These are phyloP conservation scores for Drosophila miranda DNA, from an alignment of 1,140 invertebrate species.

Conservation along the genomic window DNA sequence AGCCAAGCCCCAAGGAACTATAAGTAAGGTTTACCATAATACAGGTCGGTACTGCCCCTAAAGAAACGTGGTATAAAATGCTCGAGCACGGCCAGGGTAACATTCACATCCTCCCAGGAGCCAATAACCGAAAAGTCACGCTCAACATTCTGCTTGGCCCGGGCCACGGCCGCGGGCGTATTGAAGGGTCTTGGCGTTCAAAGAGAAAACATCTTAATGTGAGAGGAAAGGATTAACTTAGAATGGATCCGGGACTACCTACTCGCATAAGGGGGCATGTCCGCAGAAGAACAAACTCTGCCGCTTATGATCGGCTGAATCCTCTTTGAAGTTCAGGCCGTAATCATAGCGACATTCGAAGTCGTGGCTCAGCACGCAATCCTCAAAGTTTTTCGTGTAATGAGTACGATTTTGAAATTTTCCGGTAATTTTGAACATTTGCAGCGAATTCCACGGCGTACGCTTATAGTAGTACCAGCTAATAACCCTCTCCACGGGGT, in stretches of 20 bases:
- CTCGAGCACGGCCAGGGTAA: constrained; percentile 90
- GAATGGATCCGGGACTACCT: constrained; percentile 25
- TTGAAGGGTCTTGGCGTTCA: constrained; percentile 88
- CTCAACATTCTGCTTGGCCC: constrained; percentile 91
- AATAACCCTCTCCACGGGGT: constrained; percentile 93
- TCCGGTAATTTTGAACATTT: constrained; percentile 85
- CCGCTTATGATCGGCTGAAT: constrained; percentile 88
- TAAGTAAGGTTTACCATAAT: constrained; percentile 86
- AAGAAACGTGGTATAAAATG: constrained; percentile 92
- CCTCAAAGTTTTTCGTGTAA: constrained; percentile 93
- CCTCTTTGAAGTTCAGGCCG: constrained; percentile 89
- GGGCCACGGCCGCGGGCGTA: constrained; percentile 89
- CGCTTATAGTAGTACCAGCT: constrained; percentile 92
- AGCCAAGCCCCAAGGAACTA: too few species aligned
- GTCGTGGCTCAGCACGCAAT: constrained; percentile 90
- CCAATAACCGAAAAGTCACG: constrained; percentile 93
- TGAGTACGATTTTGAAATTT: constrained; percentile 90
- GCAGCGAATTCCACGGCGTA: constrained; percentile 87
- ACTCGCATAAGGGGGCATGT: constrained; percentile 91
- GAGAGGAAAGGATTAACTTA: neutral
- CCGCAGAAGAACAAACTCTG: constrained; percentile 93
- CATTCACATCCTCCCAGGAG: constrained; percentile 91
- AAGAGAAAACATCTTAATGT: constrained; percentile 8
- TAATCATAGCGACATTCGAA: constrained; percentile 91
- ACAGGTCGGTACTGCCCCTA: constrained; percentile 87